phyloP scores from a whole-genome alignment of 2,797 vertebrate species.

The Macroramphosus scolopax region DNA sequence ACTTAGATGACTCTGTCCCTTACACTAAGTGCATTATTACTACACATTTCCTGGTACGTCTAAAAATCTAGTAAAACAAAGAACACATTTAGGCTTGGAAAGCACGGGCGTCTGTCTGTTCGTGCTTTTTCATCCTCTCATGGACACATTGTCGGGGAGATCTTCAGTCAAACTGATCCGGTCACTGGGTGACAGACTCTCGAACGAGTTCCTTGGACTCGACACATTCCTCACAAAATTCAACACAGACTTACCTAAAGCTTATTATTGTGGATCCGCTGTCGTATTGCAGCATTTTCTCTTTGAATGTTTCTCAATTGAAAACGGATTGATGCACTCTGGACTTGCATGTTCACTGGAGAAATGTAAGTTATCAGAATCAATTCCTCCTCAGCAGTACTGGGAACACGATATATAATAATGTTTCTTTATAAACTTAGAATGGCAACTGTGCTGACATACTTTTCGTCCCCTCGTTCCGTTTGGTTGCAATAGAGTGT shows the following conservation, averaged over 20 bases:
- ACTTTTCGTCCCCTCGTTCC: slow-evolving; percentile 22
- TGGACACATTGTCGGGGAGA: slow-evolving; percentile 1
- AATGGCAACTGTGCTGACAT: slow-evolving; percentile 19
- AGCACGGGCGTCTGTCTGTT: neutral
- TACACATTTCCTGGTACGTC: slow-evolving; percentile 30
- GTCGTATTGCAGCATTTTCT: slow-evolving; percentile 45
- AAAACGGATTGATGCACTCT: slow-evolving; percentile 34
- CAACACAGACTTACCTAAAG: slow-evolving; percentile 29
- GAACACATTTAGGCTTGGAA: slow-evolving; percentile 11
- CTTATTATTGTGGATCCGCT: slow-evolving; percentile 35
- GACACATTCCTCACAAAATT: slow-evolving; percentile 31
- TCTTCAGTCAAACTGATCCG: slow-evolving; percentile 6
- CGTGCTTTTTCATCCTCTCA: slow-evolving; percentile 17
- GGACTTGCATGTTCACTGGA: slow-evolving; percentile 67
- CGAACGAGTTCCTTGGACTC: slow-evolving; percentile 9
- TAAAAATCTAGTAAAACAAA: slow-evolving; percentile 24
- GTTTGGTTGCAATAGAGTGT: slow-evolving; percentile 29
- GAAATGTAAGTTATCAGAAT: slow-evolving; percentile 32
- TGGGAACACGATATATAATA: slow-evolving; percentile 42
- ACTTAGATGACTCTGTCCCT: slow-evolving; percentile 16
- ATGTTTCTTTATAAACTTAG: slow-evolving; percentile 29
- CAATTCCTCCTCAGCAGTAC: slow-evolving; percentile 36
- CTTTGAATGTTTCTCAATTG: slow-evolving; percentile 52
- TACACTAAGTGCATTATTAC: slow-evolving; percentile 69
- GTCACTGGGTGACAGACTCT: slow-evolving; percentile 22